Evolutionary conservation across 2,797 vertebrate species (phyloP).

Genomic region (Monodelphis domestica): DNA sequence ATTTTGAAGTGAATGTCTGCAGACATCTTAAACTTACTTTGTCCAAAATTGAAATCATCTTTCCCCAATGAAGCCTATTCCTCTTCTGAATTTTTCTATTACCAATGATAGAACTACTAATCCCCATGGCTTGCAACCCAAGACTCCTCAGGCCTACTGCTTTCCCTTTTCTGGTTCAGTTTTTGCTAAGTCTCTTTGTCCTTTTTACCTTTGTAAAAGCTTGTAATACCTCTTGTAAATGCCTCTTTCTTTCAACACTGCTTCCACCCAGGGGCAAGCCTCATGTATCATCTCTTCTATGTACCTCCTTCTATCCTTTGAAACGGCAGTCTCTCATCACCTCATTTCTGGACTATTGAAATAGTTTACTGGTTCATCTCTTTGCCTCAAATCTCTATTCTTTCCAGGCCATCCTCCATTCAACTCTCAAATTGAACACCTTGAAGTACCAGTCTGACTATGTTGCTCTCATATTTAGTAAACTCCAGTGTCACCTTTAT

Average conservation of each 20-base stretch:
- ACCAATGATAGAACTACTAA: neutral
- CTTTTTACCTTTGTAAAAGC: neutral
- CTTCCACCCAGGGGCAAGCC: neutral
- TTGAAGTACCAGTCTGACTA: neutral
- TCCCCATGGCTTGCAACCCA: neutral
- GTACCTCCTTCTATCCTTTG: neutral
- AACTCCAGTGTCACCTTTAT: neutral
- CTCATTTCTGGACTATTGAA: neutral
- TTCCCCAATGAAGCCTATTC: neutral
- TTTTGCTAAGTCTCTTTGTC: neutral
- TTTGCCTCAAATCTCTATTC: neutral
- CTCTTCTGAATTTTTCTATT: neutral
- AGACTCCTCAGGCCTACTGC: neutral
- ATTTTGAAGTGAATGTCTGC: neutral
- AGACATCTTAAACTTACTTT: neutral
- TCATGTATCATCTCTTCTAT: neutral
- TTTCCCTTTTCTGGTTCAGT: neutral
- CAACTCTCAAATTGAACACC: neutral
- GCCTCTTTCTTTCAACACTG: neutral
- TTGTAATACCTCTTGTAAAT: neutral
- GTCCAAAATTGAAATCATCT: neutral
- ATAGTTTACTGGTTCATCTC: neutral
- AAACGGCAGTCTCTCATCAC: neutral
- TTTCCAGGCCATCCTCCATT: neutral
- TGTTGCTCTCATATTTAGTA: neutral